Evolutionary conservation across 2,797 vertebrate species (phyloP).

Genomic region (Rhinophrynus dorsalis): DNA sequence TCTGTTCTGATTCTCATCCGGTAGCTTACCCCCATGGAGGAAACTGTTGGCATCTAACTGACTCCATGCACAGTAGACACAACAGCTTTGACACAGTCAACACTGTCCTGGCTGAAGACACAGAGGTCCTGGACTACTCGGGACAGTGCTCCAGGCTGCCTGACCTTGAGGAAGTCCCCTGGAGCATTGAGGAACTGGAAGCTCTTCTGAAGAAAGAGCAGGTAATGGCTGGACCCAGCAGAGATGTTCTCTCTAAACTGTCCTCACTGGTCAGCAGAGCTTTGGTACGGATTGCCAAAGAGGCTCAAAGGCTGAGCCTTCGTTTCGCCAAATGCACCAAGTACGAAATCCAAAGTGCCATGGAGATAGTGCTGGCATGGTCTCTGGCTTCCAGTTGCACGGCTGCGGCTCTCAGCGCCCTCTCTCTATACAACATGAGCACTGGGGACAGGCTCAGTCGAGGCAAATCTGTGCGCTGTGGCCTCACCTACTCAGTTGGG

Average conservation of each 20-base stretch:
- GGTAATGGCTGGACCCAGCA: slow-evolving; percentile 65
- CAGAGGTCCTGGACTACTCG: slow-evolving; percentile 93
- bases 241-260: slow-evolving; percentile 83
- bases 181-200: slow-evolving; percentile 92
- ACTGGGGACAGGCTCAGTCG: slow-evolving; percentile 90
- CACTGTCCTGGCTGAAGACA: slow-evolving; percentile 94
- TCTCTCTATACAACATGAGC: slow-evolving; percentile 94
- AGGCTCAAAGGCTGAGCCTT: slow-evolving; percentile 91
- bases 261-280: slow-evolving; percentile 86
- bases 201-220: slow-evolving; percentile 75
- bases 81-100: slow-evolving; percentile 97
- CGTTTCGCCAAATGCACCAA: slow-evolving; percentile 95
- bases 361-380: slow-evolving; percentile 89
- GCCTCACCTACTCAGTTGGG: slow-evolving; percentile 89
- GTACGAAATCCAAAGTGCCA: slow-evolving; percentile 92
- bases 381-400: slow-evolving; percentile 82
- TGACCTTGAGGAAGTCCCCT: slow-evolving; percentile 97
- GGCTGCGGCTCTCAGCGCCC: slow-evolving; percentile 81
- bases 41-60: slow-evolving; percentile 88
- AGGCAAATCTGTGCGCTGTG: slow-evolving; percentile 88
- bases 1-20: slow-evolving; percentile 91
- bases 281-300: slow-evolving; percentile 86
- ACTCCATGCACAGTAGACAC: slow-evolving; percentile 95
- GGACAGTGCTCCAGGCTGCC: slow-evolving; percentile 91
- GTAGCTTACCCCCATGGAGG: slow-evolving; percentile 78